These are phyloP conservation scores for Apodemus agrarius DNA, from an alignment of 2,797 vertebrate genomes.

Conservation along the genomic window DNA sequence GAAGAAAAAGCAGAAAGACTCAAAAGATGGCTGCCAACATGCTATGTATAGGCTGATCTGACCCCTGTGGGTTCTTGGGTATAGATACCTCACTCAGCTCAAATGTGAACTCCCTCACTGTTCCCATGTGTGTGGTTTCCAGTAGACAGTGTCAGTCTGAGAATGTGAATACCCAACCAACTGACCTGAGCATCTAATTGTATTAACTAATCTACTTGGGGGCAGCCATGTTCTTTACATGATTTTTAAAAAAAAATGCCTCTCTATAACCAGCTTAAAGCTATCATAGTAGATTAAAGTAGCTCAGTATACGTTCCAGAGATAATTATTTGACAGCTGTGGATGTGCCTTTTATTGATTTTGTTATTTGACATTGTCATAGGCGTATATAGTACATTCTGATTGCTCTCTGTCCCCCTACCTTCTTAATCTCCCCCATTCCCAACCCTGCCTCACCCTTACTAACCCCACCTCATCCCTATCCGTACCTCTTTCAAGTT, in stretches of 20 bases:
- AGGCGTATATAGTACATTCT: background rate
- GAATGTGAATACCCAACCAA: background rate
- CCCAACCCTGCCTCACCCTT: background rate
- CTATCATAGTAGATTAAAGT: background rate
- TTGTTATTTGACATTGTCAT: background rate
- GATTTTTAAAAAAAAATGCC: background rate
- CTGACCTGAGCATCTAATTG: background rate
- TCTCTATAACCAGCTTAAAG: background rate
- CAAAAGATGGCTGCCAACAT: background rate
- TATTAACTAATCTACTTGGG: background rate
- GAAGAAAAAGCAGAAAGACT: background rate
- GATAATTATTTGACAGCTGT: background rate
- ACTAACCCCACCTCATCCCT: background rate
- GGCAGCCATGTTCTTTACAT: background rate
- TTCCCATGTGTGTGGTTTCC: background rate
- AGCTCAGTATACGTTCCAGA: background rate
- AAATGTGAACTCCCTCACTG: rapidly evolving
- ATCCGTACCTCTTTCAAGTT: background rate
- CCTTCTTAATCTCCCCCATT: background rate
- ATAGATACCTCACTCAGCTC: background rate
- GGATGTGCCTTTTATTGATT: background rate
- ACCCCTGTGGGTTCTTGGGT: background rate
- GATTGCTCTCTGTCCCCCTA: background rate
- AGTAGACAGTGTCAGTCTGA: background rate
- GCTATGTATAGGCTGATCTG: background rate